Percentiles rank a stretch among this genome's conserved stretches.
Conservation (phyloP, 2,113 vertebrate species). For the Ptilorrhoa leucosticta region DNA sequence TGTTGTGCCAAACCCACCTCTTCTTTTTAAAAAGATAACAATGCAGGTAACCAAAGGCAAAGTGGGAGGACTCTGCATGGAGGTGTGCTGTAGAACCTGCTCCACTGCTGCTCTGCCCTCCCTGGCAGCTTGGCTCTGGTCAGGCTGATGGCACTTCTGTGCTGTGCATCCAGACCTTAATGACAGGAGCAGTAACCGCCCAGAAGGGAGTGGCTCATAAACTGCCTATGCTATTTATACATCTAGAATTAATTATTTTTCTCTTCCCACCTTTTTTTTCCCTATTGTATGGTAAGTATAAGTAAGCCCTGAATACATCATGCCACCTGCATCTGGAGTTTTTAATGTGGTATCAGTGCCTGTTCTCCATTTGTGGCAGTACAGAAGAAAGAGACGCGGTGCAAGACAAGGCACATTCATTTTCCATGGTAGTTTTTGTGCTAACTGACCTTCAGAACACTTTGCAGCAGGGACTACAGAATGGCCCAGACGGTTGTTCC, state of each 20-base stretch:
- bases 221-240: neutral
- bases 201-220: neutral
- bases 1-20: neutral
- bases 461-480: neutral
- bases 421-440: neutral
- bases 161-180: neutral
- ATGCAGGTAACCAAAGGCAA: neutral
- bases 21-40: neutral
- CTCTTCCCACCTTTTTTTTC: neutral
- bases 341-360: no score
- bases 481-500: neutral
- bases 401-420: neutral
- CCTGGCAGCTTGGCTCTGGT: neutral
- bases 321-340: neutral
- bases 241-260: conserved; percentile 2
- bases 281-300: rapidly evolving
- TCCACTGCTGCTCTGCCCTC: neutral
- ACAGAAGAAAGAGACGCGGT: neutral
- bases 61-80: neutral
- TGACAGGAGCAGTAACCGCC: neutral
- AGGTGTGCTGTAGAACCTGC: neutral
- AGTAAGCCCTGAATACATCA: neutral
- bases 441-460: neutral
- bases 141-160: neutral
- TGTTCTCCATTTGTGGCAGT: neutral